Evolutionary conservation across 2,113 vertebrate species (phyloP).

Genomic region (Calcarius ornatus): DNA sequence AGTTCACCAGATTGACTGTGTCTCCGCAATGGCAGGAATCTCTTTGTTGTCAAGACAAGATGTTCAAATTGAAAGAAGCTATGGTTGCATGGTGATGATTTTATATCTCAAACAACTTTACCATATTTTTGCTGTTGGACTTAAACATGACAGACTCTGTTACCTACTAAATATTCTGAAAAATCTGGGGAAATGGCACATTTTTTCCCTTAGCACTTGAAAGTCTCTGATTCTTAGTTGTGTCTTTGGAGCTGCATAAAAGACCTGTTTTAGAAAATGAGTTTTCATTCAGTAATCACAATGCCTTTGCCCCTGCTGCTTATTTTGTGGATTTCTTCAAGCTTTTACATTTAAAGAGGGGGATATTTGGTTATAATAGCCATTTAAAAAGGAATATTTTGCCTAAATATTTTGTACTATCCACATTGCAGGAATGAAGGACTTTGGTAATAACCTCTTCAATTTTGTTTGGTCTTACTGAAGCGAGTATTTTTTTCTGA

Average conservation of each 20-base stretch:
- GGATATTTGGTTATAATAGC: not conserved
- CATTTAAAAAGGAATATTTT: not conserved
- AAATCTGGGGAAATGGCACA: not conserved
- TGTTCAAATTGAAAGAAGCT: not conserved
- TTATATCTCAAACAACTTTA: not conserved
- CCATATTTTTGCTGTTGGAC: not conserved
- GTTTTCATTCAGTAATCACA: not conserved
- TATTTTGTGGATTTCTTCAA: not conserved
- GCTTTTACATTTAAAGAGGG: not conserved
- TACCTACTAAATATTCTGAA: not conserved
- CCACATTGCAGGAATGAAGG: not conserved
- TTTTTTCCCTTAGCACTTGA: not conserved
- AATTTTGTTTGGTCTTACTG: not conserved
- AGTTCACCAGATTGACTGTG: not conserved
- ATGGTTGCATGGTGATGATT: not conserved
- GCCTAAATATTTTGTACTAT: not conserved
- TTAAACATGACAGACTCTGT: not conserved
- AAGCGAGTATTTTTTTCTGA: not conserved
- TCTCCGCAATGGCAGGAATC: not conserved
- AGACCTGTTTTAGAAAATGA: not conserved
- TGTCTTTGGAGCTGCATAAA: not conserved
- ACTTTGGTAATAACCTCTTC: not conserved
- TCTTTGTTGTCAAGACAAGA: not conserved
- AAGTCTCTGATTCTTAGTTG: not conserved
- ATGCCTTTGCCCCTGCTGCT: not conserved